Percentiles rank a stretch among this genome's conserved stretches.
Conservation (phyloP, 1,140 invertebrate genomes). For the Aphelinus atriplicis region DNA sequence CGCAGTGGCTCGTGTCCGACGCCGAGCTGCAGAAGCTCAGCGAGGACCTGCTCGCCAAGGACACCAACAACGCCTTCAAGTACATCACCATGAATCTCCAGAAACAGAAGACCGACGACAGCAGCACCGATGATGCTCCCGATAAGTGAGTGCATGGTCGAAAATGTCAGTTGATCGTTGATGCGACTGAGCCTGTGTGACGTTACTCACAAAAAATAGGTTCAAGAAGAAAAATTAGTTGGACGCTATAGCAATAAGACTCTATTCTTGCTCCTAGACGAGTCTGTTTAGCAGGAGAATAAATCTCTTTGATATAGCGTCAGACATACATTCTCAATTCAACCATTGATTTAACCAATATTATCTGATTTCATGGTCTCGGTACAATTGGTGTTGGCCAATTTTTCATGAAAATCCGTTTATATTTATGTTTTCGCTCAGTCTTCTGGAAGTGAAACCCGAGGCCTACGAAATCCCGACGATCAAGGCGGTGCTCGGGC, state of each 20-base stretch:
- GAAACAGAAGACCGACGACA: conserved; percentile 61
- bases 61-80: conserved; percentile 64
- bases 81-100: conserved; percentile 62
- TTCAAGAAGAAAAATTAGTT: no score
- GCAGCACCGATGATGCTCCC: conserved; percentile 58
- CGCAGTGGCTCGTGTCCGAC: conserved; percentile 56
- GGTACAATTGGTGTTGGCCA: no score
- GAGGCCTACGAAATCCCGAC: conserved; percentile 63
- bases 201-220: no score
- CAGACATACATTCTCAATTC: no score
- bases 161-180: no score
- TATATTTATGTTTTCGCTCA: conserved; percentile 37
- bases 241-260: no score
- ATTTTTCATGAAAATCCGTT: not conserved
- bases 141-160: conserved; percentile 56
- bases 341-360: no score
- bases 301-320: no score
- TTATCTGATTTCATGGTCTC: no score
- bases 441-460: conserved; percentile 56
- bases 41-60: conserved; percentile 59
- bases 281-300: no score
- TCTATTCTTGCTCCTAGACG: no score
- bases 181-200: no score
- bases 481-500: conserved; percentile 59
- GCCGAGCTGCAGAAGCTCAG: conserved; percentile 61